Evolutionary conservation across 2,113 vertebrate species (phyloP), one percentile per base, ranked within the genome.

Genomic region (Leptobrachium leishanense): DNA sequence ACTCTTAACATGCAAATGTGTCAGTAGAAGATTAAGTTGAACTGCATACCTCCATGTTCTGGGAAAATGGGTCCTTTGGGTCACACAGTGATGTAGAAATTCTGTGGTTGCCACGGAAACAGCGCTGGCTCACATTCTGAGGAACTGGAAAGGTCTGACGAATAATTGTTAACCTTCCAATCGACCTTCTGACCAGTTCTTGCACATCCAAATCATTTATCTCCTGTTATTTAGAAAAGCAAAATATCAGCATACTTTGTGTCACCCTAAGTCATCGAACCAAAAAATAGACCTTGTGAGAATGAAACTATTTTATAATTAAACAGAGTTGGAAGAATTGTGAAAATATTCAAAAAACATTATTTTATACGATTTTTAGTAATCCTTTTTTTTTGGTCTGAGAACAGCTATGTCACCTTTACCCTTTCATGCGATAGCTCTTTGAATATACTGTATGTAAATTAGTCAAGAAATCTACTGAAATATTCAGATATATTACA

Each of bases 41-140:
- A 43, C 67, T 79, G 76, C 77, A 80, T 90, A 99, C 98, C 97
- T 99, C 97, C 85, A 99, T 93, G 84, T 92, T 97, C 72, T 98
- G 96, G 76, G 96, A 92, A 82, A 93, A 96, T 63, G 97, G 92
- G 83, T 96, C 97, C 87, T 99, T 99, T 0, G 95, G 95, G 91
- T 99, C 96, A 84, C 98, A 99, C 53, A 99, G 87, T 46, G 96
- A 96, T 76, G 94, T 96, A 92, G 97, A 98, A 86, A 99, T 99
- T 82, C 95, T 91, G 91, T 99, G 98, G 91, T 96, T 98, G 89
- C 93, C 95, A 86, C 96, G 95, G 85, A 96, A 94, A 88, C 98
- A 99, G 72, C 96, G 93, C 85, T 99, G 97, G 82, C 94, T 98
- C 82, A 91, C 86, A 84, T 99, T 98, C 79, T 96, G 96, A n/a